Evolutionary conservation across 2,113 vertebrate genomes (phyloP).

Genomic region (Artemisiospiza belli): DNA sequence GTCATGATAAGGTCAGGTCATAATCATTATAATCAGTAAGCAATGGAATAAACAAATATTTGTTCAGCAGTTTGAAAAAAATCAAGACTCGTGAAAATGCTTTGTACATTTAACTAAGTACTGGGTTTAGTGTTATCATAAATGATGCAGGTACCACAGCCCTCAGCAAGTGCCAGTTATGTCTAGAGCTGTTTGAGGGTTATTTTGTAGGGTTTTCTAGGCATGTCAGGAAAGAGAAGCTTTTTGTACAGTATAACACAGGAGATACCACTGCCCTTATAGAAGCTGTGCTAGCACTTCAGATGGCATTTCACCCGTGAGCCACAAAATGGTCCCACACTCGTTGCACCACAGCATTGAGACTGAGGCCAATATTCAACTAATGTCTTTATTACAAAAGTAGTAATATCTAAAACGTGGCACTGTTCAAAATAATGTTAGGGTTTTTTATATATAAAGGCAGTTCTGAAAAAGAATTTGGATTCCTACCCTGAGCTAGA

Average conservation of each 20-base stretch:
- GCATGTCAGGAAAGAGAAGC: background rate
- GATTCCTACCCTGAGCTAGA: background rate
- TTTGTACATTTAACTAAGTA: background rate
- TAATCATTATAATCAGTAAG: background rate
- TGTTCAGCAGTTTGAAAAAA: background rate
- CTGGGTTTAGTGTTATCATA: background rate
- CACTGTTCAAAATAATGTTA: background rate
- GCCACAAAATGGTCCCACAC: background rate
- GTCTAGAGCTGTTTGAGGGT: background rate
- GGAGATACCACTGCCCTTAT: background rate
- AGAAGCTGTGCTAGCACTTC: background rate
- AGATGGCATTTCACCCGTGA: background rate
- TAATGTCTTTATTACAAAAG: background rate
- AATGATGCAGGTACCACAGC: background rate
- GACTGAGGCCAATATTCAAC: background rate
- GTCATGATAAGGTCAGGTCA: background rate
- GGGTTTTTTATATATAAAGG: rapidly evolving
- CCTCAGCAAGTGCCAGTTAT: background rate
- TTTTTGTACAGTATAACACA: background rate
- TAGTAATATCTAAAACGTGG: background rate
- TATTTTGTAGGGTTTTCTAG: background rate
- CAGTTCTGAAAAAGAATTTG: background rate
- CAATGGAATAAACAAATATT: conserved; percentile 20
- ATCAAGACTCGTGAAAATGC: background rate
- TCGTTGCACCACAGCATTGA: background rate